Conservation (phyloP, 2,888 invertebrate species). For the Epirrhoe alternata region DNA sequence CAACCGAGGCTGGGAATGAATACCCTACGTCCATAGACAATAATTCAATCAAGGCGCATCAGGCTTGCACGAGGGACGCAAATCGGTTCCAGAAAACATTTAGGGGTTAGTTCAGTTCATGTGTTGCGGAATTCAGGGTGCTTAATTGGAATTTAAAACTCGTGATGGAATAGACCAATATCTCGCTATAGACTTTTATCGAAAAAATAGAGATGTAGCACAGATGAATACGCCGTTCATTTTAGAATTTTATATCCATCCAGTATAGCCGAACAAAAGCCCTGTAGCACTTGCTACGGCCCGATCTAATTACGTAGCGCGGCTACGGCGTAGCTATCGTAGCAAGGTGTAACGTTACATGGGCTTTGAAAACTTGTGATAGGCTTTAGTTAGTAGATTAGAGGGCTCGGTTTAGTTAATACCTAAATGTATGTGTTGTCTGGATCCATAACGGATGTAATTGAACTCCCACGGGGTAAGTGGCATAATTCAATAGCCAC, state of each 20-base stretch:
- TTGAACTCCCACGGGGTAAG: too few relatives aligned
- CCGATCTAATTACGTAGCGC: conserved; percentile 19
- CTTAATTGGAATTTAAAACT: too few relatives aligned
- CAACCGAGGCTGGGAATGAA: background rate
- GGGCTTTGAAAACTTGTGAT: background rate
- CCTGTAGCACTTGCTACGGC: conserved; percentile 23
- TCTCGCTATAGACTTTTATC: background rate
- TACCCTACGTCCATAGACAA: background rate
- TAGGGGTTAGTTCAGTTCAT: too few relatives aligned
- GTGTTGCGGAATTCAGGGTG: too few relatives aligned
- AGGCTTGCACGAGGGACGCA: background rate
- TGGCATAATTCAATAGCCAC: too few relatives aligned
- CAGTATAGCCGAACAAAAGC: conserved; percentile 7
- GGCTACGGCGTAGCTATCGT: conserved; percentile 17
- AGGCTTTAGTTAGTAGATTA: too few relatives aligned
- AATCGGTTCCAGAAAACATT: too few relatives aligned
- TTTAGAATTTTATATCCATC: conserved; percentile 2
- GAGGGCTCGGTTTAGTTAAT: too few relatives aligned
- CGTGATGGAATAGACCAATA: too few relatives aligned
- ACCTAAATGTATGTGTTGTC: too few relatives aligned
- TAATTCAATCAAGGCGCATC: background rate
- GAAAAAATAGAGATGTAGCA: background rate
- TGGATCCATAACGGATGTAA: too few relatives aligned
- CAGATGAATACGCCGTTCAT: background rate
- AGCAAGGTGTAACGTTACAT: background rate